Percentiles rank a stretch among this genome's conserved stretches.
These are phyloP conservation scores for Paguma larvata DNA, from an alignment of 2,797 vertebrate genomes.

Conservation along the genomic window DNA sequence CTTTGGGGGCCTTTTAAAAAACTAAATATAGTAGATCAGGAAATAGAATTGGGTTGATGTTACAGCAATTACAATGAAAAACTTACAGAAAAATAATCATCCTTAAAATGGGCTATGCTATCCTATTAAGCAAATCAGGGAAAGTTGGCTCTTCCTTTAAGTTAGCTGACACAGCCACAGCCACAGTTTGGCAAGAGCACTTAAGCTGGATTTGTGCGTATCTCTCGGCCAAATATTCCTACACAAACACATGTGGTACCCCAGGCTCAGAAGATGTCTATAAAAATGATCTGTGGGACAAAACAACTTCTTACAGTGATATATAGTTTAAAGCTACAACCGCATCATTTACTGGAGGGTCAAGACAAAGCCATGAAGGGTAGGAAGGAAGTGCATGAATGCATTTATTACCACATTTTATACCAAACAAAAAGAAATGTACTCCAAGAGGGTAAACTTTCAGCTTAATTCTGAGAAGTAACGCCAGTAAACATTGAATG, in stretches of 20 bases:
- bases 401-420: background rate
- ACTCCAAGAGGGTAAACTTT: background rate
- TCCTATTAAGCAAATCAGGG: background rate
- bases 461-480: constrained; percentile 17
- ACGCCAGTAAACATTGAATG: background rate
- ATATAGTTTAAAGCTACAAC: background rate
- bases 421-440: background rate
- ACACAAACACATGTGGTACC: background rate
- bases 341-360: background rate
- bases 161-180: background rate
- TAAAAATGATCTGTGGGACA: background rate
- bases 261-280: background rate
- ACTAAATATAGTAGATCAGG: background rate
- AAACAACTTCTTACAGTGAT: background rate
- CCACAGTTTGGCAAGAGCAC: background rate
- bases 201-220: background rate
- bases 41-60: background rate
- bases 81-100: background rate
- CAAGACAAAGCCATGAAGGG: background rate
- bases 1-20: background rate
- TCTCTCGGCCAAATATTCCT: background rate
- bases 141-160: background rate
- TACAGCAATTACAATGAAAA: background rate
- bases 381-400: background rate
- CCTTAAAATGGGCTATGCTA: background rate